Evolutionary conservation across 2,888 invertebrate genomes (phyloP).

Genomic region (Eupithecia inturbata): DNA sequence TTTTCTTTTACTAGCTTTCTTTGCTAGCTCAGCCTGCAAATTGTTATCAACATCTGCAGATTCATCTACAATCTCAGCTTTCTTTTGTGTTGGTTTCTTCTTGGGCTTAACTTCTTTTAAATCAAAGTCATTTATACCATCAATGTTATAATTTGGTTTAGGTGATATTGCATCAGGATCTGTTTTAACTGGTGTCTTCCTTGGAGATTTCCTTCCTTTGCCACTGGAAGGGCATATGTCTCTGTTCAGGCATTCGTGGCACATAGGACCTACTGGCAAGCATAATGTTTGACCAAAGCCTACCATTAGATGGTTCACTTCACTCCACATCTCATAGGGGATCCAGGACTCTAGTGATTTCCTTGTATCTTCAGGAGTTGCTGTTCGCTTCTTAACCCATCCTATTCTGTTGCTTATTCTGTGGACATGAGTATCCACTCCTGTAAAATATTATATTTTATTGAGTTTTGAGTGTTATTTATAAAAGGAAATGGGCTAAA

Average conservation of each 20-base stretch:
- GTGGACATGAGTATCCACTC: slow-evolving; percentile 99
- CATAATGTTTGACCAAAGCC: slow-evolving; percentile 99
- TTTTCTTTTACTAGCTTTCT: slow-evolving; percentile 18
- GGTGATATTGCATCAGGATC: slow-evolving; percentile 37
- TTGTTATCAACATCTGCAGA: background rate
- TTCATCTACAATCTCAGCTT: slow-evolving; percentile 7
- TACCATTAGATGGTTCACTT: slow-evolving; percentile 95
- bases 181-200: slow-evolving; percentile 59
- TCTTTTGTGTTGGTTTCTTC: slow-evolving; percentile 35
- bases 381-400: slow-evolving; percentile 90
- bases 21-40: slow-evolving; percentile 17
- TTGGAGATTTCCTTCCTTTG: slow-evolving; percentile 69
- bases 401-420: slow-evolving; percentile 95
- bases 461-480: background rate
- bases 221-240: slow-evolving; percentile 90
- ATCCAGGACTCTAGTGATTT: slow-evolving; percentile 94
- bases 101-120: slow-evolving; percentile 23
- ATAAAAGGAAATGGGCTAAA: background rate
- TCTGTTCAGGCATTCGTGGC: slow-evolving; percentile 91
- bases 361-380: slow-evolving; percentile 95
- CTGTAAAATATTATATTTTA: slow-evolving; percentile 66
- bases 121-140: slow-evolving; percentile 36
- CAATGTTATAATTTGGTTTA: slow-evolving; percentile 49
- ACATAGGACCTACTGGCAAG: slow-evolving; percentile 91
- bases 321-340: slow-evolving; percentile 92